These are phyloP conservation scores for Riptortus pedestris DNA, from an alignment of 1,140 invertebrate species.

Conservation along the genomic window DNA sequence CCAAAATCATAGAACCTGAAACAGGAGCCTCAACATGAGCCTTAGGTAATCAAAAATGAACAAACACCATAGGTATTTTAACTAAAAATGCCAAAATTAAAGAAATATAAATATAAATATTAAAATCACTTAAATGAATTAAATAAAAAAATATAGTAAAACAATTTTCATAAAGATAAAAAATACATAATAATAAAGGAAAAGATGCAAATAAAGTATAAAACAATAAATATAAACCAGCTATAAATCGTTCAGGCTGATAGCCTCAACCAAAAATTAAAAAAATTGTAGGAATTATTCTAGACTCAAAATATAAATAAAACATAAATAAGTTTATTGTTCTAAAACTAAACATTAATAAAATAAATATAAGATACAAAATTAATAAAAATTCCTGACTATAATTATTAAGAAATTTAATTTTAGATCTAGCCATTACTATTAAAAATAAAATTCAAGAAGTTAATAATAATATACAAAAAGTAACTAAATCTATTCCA, in stretches of 20 bases:
- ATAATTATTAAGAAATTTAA: slow-evolving; percentile 36
- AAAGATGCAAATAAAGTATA: slow-evolving; percentile 50
- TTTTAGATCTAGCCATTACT: slow-evolving; percentile 39
- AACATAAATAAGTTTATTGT: slow-evolving; percentile 48
- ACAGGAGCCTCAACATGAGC: slow-evolving; percentile 63
- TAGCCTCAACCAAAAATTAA: slow-evolving; percentile 52
- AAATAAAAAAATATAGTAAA: slow-evolving; percentile 39
- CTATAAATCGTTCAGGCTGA: slow-evolving; percentile 49
- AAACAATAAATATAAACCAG: slow-evolving; percentile 50
- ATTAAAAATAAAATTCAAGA: slow-evolving; percentile 45
- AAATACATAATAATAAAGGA: slow-evolving; percentile 46
- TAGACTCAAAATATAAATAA: slow-evolving; percentile 56
- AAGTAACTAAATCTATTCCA: neutral
- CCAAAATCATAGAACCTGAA: slow-evolving; percentile 58
- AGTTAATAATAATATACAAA: slow-evolving; percentile 2
- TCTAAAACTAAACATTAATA: slow-evolving; percentile 46
- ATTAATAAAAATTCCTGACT: slow-evolving; percentile 43
- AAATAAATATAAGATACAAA: slow-evolving; percentile 44
- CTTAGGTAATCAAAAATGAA: slow-evolving; percentile 59
- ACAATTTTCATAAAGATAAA: slow-evolving; percentile 41
- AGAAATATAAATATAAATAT: slow-evolving; percentile 42
- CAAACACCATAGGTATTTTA: slow-evolving; percentile 55
- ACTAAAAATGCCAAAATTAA: slow-evolving; percentile 52
- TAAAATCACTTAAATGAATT: slow-evolving; percentile 38
- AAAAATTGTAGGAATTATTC: slow-evolving; percentile 49